Base-by-base conservation (phyloP, 2,888 invertebrate species). In the Ormyrus labotus region DNA sequence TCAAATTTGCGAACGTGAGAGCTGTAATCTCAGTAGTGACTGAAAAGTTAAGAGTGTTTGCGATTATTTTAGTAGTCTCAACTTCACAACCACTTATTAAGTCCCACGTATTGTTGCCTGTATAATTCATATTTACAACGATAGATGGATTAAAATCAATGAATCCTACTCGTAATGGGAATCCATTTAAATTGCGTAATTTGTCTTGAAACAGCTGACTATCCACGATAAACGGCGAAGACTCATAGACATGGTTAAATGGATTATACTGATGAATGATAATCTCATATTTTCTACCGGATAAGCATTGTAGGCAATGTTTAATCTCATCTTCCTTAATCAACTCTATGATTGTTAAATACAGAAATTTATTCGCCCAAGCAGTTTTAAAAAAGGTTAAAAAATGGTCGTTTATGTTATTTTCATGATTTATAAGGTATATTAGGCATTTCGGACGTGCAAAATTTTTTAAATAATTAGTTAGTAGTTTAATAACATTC, bases 191-290 rank as follows among this genome's bases (percentile, higher is more conserved):
- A 57, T 70, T 58, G 10, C 3, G 11, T 19, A 11, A 48, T 58
- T 58, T 70, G 10, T 13, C 9, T 19, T 6, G 6, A 19, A 60
- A 58, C 6, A 70, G 57, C 3, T 69, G 8, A 6, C 9, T 57
- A 5, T 47, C 10, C 0, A 6, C 5, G 6, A 19, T 10, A 47
- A 45, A 47, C 5, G 69, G 69, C 6, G n/a, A 4, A 7, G 2
- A 11, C 13, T 13, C 7, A 19, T 70, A 70, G 19, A 11, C 34
- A 10, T 58, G 9, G 6, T 48, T 58, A n/a, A 50, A 70, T 47
- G 70, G 58, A 58, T 70, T 70, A 1, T 58, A 50, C 13, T 55
- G 58, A 50, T 70, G 70, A 58, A 70, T 55, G 2, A 13, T 48
- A 13, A n/a, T 0, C 7, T 45, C 1, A 5, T 34, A 13, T n/a